Evolutionary conservation across 53 echinoderm and acorn worm genomes (phyloP).

Genomic region (Stichopus horrens): DNA sequence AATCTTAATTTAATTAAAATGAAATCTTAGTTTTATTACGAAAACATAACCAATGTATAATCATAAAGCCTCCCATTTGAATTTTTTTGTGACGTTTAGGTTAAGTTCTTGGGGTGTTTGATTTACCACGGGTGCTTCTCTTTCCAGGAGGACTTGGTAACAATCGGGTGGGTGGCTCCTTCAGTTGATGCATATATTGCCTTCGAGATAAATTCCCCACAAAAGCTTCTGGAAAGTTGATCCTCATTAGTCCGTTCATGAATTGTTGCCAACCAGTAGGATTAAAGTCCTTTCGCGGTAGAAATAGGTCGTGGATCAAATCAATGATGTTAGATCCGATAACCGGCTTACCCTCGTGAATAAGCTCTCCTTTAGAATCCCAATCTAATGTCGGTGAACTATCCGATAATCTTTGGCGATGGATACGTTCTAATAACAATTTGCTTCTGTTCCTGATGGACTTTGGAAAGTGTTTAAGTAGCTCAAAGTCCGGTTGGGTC

Average conservation of each 20-base stretch:
- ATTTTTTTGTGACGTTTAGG: too few relatives aligned
- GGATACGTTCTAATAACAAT: slow-evolving; percentile 1
- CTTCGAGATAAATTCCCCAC: slow-evolving; percentile 54
- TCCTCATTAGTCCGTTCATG: slow-evolving; percentile 30
- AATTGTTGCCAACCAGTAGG: slow-evolving; percentile 60
- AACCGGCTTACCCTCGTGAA: slow-evolving; percentile 30
- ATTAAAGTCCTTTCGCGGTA: slow-evolving; percentile 46
- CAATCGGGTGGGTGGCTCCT: too few relatives aligned
- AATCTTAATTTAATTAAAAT: too few relatives aligned
- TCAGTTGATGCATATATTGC: slow-evolving; percentile 50
- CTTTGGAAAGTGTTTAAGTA: slow-evolving; percentile 37
- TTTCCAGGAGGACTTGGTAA: too few relatives aligned
- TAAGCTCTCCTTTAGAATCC: slow-evolving; percentile 52
- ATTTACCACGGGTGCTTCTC: too few relatives aligned
- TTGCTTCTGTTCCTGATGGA: neutral
- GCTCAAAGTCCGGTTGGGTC: neutral
- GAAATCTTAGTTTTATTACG: too few relatives aligned
- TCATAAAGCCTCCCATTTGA: too few relatives aligned
- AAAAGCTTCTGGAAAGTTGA: slow-evolving; percentile 59
- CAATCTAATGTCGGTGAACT: slow-evolving; percentile 1
- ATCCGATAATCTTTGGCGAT: neutral
- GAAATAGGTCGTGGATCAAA: slow-evolving; percentile 46
- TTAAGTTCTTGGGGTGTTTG: too few relatives aligned
- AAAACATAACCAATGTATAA: too few relatives aligned
- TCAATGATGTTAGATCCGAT: slow-evolving; percentile 58